Percentiles rank a stretch among this genome's conserved stretches.
These are phyloP conservation scores for Hydroisotoma schaefferi DNA, from an alignment of 2,888 invertebrate species.

Conservation along the genomic window DNA sequence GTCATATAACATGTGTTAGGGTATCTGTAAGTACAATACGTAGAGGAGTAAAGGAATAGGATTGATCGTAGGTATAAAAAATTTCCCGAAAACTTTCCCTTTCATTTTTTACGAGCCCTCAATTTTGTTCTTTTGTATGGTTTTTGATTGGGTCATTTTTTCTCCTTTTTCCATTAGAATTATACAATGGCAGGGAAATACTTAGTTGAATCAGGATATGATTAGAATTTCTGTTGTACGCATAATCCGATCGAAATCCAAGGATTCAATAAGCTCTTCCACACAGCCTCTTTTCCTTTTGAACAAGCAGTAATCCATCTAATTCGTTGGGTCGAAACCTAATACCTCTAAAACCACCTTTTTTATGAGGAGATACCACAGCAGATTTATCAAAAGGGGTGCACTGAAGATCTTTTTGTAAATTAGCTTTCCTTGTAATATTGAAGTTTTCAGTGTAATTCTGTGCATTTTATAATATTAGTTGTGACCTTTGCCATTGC, in stretches of 20 bases:
- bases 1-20: no score
- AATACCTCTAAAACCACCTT: no score
- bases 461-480: no score
- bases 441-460: no score
- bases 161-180: slow-evolving; percentile 45
- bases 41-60: slow-evolving; percentile 3
- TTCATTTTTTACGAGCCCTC: slow-evolving; percentile 47
- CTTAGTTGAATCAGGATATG: slow-evolving; percentile 35
- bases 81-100: slow-evolving; percentile 43
- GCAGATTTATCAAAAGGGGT: no score
- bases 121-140: slow-evolving; percentile 45
- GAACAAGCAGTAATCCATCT: no score
- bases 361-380: no score
- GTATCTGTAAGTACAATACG: not conserved
- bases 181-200: slow-evolving; percentile 35
- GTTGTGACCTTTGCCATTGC: no score
- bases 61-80: slow-evolving; percentile 20
- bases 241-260: slow-evolving; percentile 31
- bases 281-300: not conserved
- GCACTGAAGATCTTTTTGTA: no score
- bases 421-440: no score
- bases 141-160: slow-evolving; percentile 44
- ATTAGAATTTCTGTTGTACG: slow-evolving; percentile 35
- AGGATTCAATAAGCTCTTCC: slow-evolving; percentile 8
- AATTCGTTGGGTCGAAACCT: no score